Conservation (phyloP, 2,797 vertebrate genomes). For the Gastrophryne carolinensis region DNA sequence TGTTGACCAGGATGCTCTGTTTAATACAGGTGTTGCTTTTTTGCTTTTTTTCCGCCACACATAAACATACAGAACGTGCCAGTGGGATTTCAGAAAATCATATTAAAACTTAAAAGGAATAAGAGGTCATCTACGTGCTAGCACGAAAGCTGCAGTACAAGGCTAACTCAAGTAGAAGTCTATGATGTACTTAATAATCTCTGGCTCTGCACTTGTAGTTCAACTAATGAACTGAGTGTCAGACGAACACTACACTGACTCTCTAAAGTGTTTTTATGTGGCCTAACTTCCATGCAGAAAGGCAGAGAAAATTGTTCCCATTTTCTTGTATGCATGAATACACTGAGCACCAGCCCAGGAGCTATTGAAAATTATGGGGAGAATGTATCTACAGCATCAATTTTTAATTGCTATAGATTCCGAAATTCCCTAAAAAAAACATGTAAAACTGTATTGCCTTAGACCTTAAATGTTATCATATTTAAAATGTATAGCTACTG, state of each 20-base stretch:
- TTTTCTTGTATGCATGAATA: slow-evolving; percentile 46
- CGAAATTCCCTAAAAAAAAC: slow-evolving; percentile 66
- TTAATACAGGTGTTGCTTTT: neutral
- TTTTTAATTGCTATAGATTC: slow-evolving; percentile 73
- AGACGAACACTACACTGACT: neutral
- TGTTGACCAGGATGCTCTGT: neutral
- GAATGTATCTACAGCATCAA: slow-evolving; percentile 60
- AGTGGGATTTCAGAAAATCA: neutral
- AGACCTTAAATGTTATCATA: slow-evolving; percentile 14
- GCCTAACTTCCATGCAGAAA: slow-evolving; percentile 32
- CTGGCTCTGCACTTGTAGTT: neutral
- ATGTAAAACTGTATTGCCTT: slow-evolving; percentile 54
- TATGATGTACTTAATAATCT: slow-evolving; percentile 25
- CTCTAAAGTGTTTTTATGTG: slow-evolving; percentile 49
- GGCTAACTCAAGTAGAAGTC: slow-evolving; percentile 1
- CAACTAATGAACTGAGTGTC: neutral
- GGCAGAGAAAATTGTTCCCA: slow-evolving; percentile 54
- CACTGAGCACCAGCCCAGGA: slow-evolving; percentile 40
- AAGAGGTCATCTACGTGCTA: neutral
- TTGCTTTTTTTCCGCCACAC: neutral
- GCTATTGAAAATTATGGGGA: slow-evolving; percentile 51
- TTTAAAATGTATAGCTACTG: slow-evolving; percentile 6
- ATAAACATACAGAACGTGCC: neutral
- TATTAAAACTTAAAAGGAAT: slow-evolving; percentile 7
- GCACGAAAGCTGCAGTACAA: neutral